Base-by-base conservation (phyloP, 2,797 vertebrate genomes). In the Halcyon badia region DNA sequence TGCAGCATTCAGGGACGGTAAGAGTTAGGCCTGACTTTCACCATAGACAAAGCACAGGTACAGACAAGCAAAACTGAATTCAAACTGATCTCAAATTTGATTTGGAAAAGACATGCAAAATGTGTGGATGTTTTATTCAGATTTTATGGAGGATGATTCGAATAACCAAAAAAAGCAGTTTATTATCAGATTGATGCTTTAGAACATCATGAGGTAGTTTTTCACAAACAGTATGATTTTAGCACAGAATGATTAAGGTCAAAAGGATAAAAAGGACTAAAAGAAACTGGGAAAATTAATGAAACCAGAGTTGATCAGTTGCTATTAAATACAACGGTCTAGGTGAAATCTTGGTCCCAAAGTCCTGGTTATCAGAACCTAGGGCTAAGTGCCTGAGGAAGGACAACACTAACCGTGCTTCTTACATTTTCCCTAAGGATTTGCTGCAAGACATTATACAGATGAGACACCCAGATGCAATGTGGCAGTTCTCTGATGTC, bases 1-100 rank as follows among this genome's bases (percentile, higher is more conserved):
- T 19, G 4, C 16, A 62, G 3, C 0, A 0, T 49, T 64, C 51
- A 64, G 49, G 37, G n/a, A 5, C 17, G n/a, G 1, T 42, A n/a
- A 19, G 28, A 41, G 14, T 9, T 30, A 58, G 46, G 39, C 58
- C 33, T 42, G 31, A 21, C 28, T 77, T 71, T n/a, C 24, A 20
- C 24, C 6, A 4, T 4, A 60, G 25, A 13, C 31, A 42, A 57
- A 76, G 49, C 62, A 26, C 24, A 35, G 52, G 31, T 48, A 26
- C 16, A 66, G 26, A 39, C 48, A 56, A 58, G 41, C 49, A 64
- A n/a, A 51, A 41, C 7, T 30, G 49, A 61, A 68, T 37, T 66
- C 54, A 49, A 51, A 68, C 14, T 33, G 17, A 49, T 66, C 35
- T 79, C 35, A 31, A 3, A 56, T 72, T 62, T 62, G 5, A 28